Evolutionary conservation across 1,140 invertebrate genomes (phyloP), one percentile per base, ranked within the genome.

Genomic region (Papilio polyxenes): DNA sequence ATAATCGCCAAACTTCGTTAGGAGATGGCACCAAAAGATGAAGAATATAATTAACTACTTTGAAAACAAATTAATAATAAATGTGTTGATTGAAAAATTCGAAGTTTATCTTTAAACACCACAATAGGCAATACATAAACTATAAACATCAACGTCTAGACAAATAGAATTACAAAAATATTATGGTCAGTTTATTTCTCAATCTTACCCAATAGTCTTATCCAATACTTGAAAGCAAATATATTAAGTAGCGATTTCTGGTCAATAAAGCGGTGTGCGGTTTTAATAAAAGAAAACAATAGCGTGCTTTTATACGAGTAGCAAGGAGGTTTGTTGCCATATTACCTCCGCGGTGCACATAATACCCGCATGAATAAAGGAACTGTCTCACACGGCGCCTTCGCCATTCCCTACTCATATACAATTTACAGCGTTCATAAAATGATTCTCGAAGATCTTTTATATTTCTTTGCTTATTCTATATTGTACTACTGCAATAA

Each of bases 281-380:
- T 78, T 78, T 78, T 78, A 78, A 62, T 78, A 78, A 78, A 80
- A 80, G 59, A 80, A 80, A 80, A 80, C 62, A 80, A 80, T 78
- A 78, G 49, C 15, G 17, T 10, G 40, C 56, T 17, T 23, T 65
- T 59, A 80, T 80, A 59, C 56, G 56, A 44, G 40, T 53, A 65
- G 59, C 78, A 37, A 44, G 48, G 15, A 62, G 59, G 78, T 80
- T 80, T 69, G 37, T 20, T 20, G 40, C 56, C 20, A 69, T 65
- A 69, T 80, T 49, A 72, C 59, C 78, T 62, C 15, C 59, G 62
- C 59, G 78, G 40, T 80, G 48, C 62, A 80, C 59, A 80, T 17
- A 80, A 48, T 37, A 62, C 78, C 20, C 59, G 48, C 78, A 80
- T 80, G 78, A 80, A 80, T 80, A 80, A 65, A 69, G 56, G 62